These are phyloP conservation scores for Lordiphosa mommai DNA, from an alignment of 1,140 invertebrate genomes.

Conservation along the genomic window DNA sequence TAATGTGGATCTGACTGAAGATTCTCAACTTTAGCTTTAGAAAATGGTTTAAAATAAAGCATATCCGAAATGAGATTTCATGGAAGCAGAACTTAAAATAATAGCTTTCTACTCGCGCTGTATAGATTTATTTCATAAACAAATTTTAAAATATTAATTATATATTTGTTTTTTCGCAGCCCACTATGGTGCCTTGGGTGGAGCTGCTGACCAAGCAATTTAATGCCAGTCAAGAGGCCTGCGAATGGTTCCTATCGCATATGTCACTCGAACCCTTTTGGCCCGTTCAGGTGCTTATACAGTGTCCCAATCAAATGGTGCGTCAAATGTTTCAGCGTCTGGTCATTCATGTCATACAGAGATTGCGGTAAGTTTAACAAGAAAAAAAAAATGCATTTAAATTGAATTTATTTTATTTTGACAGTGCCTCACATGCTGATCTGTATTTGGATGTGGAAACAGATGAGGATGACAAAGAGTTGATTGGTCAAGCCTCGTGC, in stretches of 20 bases:
- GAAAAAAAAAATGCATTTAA: neutral
- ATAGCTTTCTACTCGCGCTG: too few relatives aligned
- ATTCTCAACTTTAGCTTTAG: too few relatives aligned
- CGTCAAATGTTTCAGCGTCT: conserved; percentile 96
- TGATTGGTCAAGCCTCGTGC: conserved; percentile 91
- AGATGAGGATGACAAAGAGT: conserved; percentile 84
- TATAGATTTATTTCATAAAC: too few relatives aligned
- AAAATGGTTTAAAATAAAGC: too few relatives aligned
- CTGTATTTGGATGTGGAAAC: conserved; percentile 87
- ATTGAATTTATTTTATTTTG: conserved; percentile 14
- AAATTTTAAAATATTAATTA: too few relatives aligned
- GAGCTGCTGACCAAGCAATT: conserved; percentile 96
- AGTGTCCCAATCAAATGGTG: conserved; percentile 97
- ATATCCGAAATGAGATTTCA: too few relatives aligned
- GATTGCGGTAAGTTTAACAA: conserved; percentile 82
- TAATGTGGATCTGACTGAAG: too few relatives aligned
- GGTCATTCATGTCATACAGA: conserved; percentile 95
- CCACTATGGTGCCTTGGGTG: conserved; percentile 98
- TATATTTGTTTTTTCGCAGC: conserved; percentile 80
- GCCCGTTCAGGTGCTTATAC: conserved; percentile 96
- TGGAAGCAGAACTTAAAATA: too few relatives aligned
- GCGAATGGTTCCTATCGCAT: conserved; percentile 95
- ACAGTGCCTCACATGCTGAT: conserved; percentile 84
- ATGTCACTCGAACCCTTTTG: conserved; percentile 97
- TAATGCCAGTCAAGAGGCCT: conserved; percentile 92